Evolutionary conservation across 2,797 vertebrate genomes (phyloP), one percentile per base, ranked within the genome.

Genomic region (Alcedo atthis): DNA sequence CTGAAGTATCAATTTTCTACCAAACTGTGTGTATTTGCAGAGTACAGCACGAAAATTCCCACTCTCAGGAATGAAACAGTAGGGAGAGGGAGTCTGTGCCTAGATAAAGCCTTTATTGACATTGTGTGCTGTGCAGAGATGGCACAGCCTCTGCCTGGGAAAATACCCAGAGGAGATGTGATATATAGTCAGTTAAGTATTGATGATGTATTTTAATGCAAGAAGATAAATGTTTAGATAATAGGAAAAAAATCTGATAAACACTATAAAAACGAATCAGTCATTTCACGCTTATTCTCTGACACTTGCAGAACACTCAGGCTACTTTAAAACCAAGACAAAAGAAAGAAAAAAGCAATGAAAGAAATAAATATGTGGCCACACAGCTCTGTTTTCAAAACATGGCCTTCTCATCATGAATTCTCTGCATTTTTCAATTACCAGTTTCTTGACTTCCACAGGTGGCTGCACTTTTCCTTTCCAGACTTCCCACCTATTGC

Each of bases 1-100:
- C 64, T 84, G 24, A 85, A 89, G 70, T 81, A 85, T 81, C 74
- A 77, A 42, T 90, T 96, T 77, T 42, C 43, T 85, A 53, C 58
- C 37, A 28, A 16, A 71, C 21, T 33, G 12, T 35, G 8, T 81
- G 85, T 63, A 51, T 90, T 81, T 93, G 54, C 61, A 71, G 71
- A 75, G n/a, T 25, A 14, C 21, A 82, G 46, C 54, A 82, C 30
- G 64, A 58, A 87, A 90, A 16, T 40, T 88, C 75, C 84, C 57
- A 13, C 45, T 71, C 71, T 68, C 77, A 45, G 49, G 58, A 62
- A 71, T 66, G 49, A 74, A 87, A 58, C 42, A 33, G 37, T 25
- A 66, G 8, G 21, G 43, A 67, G 42, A 33, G 13, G 26, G 40
- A 81, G 32, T 3, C 15, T 1, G 13, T 6, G 5, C 70, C 53